A percentile compares a stretch with the other conserved stretches of the same genome.
Evolutionary conservation across 2,113 vertebrate species (phyloP).

Genomic region (Pholis gunnellus): DNA sequence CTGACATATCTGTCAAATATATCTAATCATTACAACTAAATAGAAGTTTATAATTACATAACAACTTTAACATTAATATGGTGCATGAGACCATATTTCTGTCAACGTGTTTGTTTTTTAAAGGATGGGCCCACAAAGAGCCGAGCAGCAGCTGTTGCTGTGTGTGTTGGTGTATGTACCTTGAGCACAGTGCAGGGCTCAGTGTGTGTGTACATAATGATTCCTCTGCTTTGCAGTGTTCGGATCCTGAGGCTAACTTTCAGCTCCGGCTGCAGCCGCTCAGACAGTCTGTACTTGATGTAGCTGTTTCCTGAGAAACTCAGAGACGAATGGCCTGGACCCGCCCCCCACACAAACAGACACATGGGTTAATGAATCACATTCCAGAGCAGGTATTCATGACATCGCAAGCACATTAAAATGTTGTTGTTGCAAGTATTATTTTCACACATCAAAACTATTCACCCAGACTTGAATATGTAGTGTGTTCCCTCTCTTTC

Average conservation of each 20-base stretch:
- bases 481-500: not conserved
- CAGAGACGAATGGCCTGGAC: constrained; percentile 93
- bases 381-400: constrained; percentile 12
- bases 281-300: constrained; percentile 94
- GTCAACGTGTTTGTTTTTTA: too few species aligned
- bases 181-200: constrained; percentile 94
- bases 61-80: too few species aligned
- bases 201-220: constrained; percentile 94
- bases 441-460: not conserved
- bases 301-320: constrained; percentile 98
- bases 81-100: too few species aligned
- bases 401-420: not conserved
- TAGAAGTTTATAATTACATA: too few species aligned
- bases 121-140: too few species aligned
- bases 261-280: constrained; percentile 89
- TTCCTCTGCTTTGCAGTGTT: constrained; percentile 93
- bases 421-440: not conserved
- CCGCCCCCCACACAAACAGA: constrained; percentile 34
- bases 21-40: too few species aligned
- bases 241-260: constrained; percentile 93
- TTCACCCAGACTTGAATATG: not conserved
- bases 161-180: constrained; percentile 79
- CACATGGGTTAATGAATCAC: not conserved
- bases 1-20: too few species aligned
- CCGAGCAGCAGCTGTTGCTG: too few species aligned